These are phyloP conservation scores for Drosophila pruinosa DNA, from an alignment of 1,140 invertebrate genomes.

Conservation along the genomic window DNA sequence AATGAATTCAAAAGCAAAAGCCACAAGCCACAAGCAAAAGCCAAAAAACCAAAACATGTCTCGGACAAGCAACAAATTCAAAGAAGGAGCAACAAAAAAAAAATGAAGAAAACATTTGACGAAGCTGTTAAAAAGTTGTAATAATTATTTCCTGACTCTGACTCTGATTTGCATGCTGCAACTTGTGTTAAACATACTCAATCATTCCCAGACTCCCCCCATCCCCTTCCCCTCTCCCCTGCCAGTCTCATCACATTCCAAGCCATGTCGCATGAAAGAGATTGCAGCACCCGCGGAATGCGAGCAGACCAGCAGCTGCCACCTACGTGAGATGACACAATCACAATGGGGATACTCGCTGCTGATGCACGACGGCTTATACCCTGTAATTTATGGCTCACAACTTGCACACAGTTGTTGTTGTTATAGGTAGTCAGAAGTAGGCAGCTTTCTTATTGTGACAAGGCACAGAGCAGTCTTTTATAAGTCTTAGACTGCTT, in stretches of 20 bases:
- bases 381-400: background rate
- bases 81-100: conserved; percentile 13
- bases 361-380: background rate
- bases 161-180: conserved; percentile 69
- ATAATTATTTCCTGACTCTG: conserved; percentile 77
- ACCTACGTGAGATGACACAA: conserved; percentile 4
- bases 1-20: conserved; percentile 67
- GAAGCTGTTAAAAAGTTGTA: conserved; percentile 47
- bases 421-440: too few species aligned
- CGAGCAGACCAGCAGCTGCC: conserved; percentile 1
- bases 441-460: too few species aligned
- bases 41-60: conserved; percentile 43
- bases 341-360: background rate
- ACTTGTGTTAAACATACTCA: conserved; percentile 37
- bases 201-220: conserved; percentile 24
- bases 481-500: too few species aligned
- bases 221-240: background rate
- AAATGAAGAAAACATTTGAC: conserved; percentile 24
- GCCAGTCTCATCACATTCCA: background rate
- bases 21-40: conserved; percentile 38
- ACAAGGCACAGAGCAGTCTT: too few species aligned
- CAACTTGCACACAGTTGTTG: too few species aligned
- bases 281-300: conserved; percentile 5
- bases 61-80: conserved; percentile 34
- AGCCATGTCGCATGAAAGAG: background rate